Evolutionary conservation across 2,113 vertebrate genomes (phyloP).

Genomic region (Rattus norvegicus): GRCr8 NC_086026.1:110600001-110600500

Average conservation of each 20-base stretch:
- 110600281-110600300: neutral
- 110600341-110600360: neutral
- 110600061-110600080: neutral
- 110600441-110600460: neutral
- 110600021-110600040: too few species aligned
- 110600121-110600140: conserved; percentile 15
- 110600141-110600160: neutral
- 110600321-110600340: neutral
- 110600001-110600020: neutral
- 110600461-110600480: conserved; percentile 26
- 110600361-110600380: neutral
- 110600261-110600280: neutral
- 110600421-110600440: neutral
- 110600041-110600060: too few species aligned
- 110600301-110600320: neutral
- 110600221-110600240: neutral
- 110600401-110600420: neutral
- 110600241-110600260: neutral
- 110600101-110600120: neutral
- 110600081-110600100: neutral
- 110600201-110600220: neutral
- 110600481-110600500: conserved; percentile 9
- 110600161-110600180: neutral
- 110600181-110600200: neutral
- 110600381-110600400: conserved; percentile 28